A percentile compares a stretch with the other conserved stretches of the same genome.
Evolutionary conservation across 2,113 vertebrate genomes (phyloP).

Genomic region (Tychaedon coryphoeus): DNA sequence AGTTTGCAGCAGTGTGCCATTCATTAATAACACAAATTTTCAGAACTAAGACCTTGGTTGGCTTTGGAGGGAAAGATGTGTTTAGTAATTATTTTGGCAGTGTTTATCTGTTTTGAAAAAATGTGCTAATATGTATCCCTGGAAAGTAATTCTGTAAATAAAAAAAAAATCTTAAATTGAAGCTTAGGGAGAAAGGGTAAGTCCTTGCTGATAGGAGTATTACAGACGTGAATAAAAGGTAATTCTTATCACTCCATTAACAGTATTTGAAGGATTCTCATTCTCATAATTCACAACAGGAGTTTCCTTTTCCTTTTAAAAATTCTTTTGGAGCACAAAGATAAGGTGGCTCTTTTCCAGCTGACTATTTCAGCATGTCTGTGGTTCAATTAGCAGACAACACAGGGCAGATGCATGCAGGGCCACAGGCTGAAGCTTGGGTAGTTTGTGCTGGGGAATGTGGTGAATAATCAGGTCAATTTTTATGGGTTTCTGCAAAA

Average conservation of each 20-base stretch:
- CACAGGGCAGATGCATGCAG: background rate
- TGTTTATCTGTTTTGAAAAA: conserved; percentile 59
- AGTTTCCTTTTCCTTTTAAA: conserved; percentile 27
- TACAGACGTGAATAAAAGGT: conserved; percentile 40
- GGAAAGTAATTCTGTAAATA: conserved; percentile 35
- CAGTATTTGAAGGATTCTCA: background rate
- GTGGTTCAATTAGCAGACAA: background rate
- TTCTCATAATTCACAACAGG: conserved; percentile 32
- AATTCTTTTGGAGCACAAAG: conserved; percentile 23
- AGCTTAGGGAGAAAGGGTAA: background rate
- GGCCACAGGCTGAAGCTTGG: background rate
- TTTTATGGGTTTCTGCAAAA: background rate
- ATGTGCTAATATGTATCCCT: conserved; percentile 42
- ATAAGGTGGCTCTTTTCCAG: conserved; percentile 31
- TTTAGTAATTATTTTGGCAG: conserved; percentile 66
- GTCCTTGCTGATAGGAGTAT: conserved; percentile 9
- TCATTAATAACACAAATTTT: conserved; percentile 65
- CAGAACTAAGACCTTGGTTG: background rate
- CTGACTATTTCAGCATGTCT: background rate
- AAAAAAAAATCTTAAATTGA: conserved; percentile 24
- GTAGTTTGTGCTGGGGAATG: background rate
- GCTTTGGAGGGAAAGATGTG: conserved; percentile 38
- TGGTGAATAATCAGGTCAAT: background rate
- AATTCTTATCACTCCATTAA: conserved; percentile 23
- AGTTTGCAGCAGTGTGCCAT: conserved; percentile 56